phyloP scores from a whole-genome alignment of 1,140 invertebrate genomes.

The Batillaria attramentaria region DNA sequence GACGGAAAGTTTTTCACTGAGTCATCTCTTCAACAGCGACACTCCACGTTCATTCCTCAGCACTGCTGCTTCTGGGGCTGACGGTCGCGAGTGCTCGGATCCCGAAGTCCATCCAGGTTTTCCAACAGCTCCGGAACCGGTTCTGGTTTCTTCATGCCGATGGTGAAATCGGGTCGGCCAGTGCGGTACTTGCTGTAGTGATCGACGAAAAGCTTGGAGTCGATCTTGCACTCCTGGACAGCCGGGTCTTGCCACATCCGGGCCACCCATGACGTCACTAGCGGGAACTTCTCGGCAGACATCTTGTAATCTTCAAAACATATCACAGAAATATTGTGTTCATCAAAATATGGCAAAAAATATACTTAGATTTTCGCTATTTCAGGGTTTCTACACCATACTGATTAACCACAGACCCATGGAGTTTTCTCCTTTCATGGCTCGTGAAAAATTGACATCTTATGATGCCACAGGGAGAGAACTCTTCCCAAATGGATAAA shows the following conservation, averaged over 20 bases:
- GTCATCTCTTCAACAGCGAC: background rate
- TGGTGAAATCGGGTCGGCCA: constrained; percentile 44
- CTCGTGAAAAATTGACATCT: too few relatives aligned
- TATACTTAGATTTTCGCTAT: too few relatives aligned
- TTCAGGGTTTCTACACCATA: too few relatives aligned
- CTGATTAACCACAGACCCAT: too few relatives aligned
- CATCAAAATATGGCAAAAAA: too few relatives aligned
- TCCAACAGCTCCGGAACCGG: constrained; percentile 30
- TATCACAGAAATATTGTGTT: background rate
- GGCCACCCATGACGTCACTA: constrained; percentile 46
- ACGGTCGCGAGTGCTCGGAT: constrained; percentile 36
- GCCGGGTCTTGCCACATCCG: constrained; percentile 48
- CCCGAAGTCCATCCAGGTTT: constrained; percentile 41
- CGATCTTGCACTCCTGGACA: constrained; percentile 43
- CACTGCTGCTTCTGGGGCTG: background rate
- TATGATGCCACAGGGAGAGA: too few relatives aligned
- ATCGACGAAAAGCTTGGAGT: constrained; percentile 31
- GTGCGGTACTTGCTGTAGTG: constrained; percentile 43
- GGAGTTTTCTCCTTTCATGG: too few relatives aligned
- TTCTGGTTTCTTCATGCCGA: constrained; percentile 26
- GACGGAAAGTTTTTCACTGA: background rate
- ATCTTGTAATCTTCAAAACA: constrained; percentile 38
- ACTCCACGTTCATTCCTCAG: background rate
- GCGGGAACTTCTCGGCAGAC: constrained; percentile 34
- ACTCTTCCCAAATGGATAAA: too few relatives aligned